A percentile compares a stretch with the other conserved stretches of the same genome.
phyloP scores from a whole-genome alignment of 2,888 invertebrate species.

The Chromoteleia sp. region DNA sequence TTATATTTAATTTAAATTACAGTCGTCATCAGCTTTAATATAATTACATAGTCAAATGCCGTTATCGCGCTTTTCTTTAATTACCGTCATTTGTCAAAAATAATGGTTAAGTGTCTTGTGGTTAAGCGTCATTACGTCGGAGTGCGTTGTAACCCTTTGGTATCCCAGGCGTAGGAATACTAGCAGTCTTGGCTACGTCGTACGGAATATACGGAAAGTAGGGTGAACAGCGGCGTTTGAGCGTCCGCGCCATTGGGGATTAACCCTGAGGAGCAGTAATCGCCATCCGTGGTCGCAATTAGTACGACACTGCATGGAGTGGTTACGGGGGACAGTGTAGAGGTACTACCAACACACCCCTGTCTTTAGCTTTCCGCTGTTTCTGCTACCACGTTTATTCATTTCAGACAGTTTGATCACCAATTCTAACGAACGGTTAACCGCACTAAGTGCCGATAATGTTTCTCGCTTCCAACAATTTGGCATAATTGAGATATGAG shows the following conservation, averaged over 20 bases:
- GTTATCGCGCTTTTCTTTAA: slow-evolving; percentile 78
- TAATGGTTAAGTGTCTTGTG: slow-evolving; percentile 81
- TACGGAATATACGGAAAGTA: slow-evolving; percentile 49
- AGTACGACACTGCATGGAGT: slow-evolving; percentile 83
- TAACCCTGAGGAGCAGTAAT: slow-evolving; percentile 82
- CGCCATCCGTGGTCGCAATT: slow-evolving; percentile 83
- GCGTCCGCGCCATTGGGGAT: slow-evolving; percentile 80
- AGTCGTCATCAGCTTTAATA: slow-evolving; percentile 29
- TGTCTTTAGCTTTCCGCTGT: slow-evolving; percentile 31
- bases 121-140: slow-evolving; percentile 73
- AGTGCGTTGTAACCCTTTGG: slow-evolving; percentile 77
- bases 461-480: slow-evolving; percentile 39
- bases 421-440: slow-evolving; percentile 80
- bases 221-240: slow-evolving; percentile 51
- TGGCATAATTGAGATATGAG: slow-evolving; percentile 24
- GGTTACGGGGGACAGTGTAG: slow-evolving; percentile 76
- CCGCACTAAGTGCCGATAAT: slow-evolving; percentile 71
- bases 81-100: slow-evolving; percentile 80
- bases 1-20: slow-evolving; percentile 48
- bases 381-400: slow-evolving; percentile 60
- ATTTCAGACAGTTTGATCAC: slow-evolving; percentile 78
- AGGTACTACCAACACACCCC: slow-evolving; percentile 53
- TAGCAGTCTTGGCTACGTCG: slow-evolving; percentile 49
- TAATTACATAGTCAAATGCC: slow-evolving; percentile 69
- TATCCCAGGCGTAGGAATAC: slow-evolving; percentile 75